Base-by-base conservation (phyloP, 2,888 invertebrate genomes). In the Amphimallon solstitiale region DNA sequence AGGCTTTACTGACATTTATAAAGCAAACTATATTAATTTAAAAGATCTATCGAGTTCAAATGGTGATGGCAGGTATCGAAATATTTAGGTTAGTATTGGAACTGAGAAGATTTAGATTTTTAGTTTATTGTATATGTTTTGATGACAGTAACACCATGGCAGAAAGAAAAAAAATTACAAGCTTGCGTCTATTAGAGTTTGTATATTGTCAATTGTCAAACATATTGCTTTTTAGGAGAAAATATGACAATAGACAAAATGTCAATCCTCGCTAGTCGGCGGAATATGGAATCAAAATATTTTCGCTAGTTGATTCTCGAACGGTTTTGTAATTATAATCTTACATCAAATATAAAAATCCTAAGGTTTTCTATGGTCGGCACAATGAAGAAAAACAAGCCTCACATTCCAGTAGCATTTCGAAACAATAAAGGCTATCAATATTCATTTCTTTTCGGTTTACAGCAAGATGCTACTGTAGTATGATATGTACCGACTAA, bases 61-160 rank as follows among this genome's bases (percentile, higher is more conserved):
- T 46, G 46, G 46, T 15, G 46, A 46, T 46, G 46, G 46, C n/a
- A n/a, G n/a, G n/a, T 19, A 46, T 46, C 46, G 46, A 46, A 46
- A 46, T 46, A 46, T 46, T 46, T 19, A 15, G 46, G 15, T 46
- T 46, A 9, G 19, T 19, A 17, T 14, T 46, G 46, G 46, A 15
- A 19, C 15, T 46, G 15, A 46, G 46, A 46, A 46, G 46, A 46
- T 14, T 46, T 46, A 46, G 46, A 46, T 46, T 17, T 19, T 46
- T 46, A 19, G 46, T 46, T 46, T 4, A n/a, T 43, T 43, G 43
- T 43, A 5, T 43, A 43, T n/a, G 43, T 43, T 43, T 43, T n/a
- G 43, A 43, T 14, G 43, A n/a, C 15, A 43, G 43, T 43, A n/a
- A 43, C 4, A 43, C 43, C n/a, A 43, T 5, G 15, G n/a, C 43